Evolutionary conservation across 2,113 vertebrate species (phyloP).

Genomic region (Caloenas nicobarica): DNA sequence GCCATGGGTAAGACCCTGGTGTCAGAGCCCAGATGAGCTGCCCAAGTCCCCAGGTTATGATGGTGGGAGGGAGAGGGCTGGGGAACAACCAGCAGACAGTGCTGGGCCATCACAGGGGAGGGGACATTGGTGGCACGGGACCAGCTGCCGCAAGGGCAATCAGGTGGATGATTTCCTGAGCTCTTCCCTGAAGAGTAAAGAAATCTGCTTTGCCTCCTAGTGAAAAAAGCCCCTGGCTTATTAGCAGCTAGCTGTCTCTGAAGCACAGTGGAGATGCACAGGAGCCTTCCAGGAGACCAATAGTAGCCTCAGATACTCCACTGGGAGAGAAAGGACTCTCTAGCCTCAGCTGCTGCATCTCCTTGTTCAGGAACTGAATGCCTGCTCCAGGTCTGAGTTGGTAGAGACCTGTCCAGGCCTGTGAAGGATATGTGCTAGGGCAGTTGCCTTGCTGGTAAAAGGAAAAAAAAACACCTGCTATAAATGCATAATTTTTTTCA

Average conservation of each 20-base stretch:
- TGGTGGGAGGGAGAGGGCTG: background rate
- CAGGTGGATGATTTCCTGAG: background rate
- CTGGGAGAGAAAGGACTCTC: background rate
- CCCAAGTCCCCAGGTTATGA: background rate
- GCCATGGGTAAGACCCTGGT: background rate
- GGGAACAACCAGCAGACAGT: accelerated
- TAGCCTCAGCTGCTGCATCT: background rate
- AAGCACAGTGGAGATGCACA: background rate
- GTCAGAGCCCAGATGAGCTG: background rate
- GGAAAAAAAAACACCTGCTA: background rate
- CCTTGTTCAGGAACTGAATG: background rate
- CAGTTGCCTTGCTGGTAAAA: background rate
- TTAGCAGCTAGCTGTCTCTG: background rate
- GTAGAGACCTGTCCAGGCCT: background rate
- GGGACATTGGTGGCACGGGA: background rate
- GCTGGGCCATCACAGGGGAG: background rate
- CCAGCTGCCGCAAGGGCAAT: background rate
- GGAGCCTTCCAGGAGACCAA: background rate
- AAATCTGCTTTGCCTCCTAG: background rate
- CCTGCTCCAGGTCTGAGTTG: background rate
- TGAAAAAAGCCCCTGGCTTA: background rate
- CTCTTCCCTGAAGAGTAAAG: background rate
- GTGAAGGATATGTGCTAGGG: background rate
- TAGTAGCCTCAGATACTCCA: background rate
- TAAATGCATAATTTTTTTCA: background rate